Base-by-base conservation (phyloP, 2,113 vertebrate species). In the Cnemophilus loriae region DNA sequence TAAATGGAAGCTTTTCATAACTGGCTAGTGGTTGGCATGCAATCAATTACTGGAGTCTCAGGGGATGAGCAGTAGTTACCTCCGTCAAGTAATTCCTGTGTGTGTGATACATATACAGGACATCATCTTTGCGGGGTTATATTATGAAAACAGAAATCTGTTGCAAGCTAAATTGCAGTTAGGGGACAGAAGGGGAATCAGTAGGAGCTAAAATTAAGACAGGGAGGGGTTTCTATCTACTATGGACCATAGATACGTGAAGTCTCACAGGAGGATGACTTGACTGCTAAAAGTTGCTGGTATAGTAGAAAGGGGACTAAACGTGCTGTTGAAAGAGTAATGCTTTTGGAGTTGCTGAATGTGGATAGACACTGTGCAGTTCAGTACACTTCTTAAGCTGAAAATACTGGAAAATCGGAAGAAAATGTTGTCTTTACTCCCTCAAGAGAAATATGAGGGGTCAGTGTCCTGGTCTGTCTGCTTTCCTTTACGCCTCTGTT, bases 201-300 rank as follows among this genome's bases (percentile, higher is more conserved):
- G 7, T 9, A 88, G 47, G 56, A 87, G 16, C 19, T 21, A 35
- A 52, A 32, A 33, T 5, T 68, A 30, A 63, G 49, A 22, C 1
- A 39, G 55, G 32, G 6, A 47, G 18, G 6, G 6, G 5, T 79
- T 84, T 84, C 20, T 81, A 0, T 56, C 20, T 27, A 0, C 18
- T 32, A 1, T 64, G 41, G 18, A 9, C 60, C 69, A 0, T 4
- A 81, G 24, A 7, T 21, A 6, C 6, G 13, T 53, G 35, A 14
- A 50, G 6, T 44, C 27, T 87, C 64, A 11, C 13, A 47, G 11
- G 32, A 69, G n/a, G 41, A 5, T 2, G 4, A 15, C 12, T 39
- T 49, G 28, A 64, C 73, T 83, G 16, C 35, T 47, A 5, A 13
- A 87, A 56, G 41, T 79, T 89, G 14, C 55, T 90, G 55, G 21